phyloP scores from a whole-genome alignment of 2,113 vertebrate species.

The Tylochromis polylepis region DNA sequence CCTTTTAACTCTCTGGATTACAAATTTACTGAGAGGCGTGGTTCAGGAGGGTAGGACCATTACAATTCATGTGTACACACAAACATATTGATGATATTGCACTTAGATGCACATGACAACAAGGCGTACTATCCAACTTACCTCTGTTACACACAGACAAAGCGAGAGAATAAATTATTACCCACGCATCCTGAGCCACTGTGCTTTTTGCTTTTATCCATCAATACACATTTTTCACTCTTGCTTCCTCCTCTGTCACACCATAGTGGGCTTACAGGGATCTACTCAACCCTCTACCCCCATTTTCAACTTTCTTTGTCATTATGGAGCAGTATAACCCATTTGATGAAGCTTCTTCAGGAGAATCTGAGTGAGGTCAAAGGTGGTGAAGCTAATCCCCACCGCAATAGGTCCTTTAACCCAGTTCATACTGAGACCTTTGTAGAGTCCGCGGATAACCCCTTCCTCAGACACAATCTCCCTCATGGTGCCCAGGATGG shows the following conservation, averaged over 20 bases:
- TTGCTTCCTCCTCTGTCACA: not conserved
- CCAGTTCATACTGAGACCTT: slow-evolving; percentile 99
- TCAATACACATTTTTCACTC: not conserved
- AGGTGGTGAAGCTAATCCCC: slow-evolving; percentile 97
- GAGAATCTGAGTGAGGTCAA: slow-evolving; percentile 92
- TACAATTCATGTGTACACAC: not conserved
- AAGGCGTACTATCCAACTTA: not conserved
- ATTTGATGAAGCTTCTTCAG: slow-evolving; percentile 79
- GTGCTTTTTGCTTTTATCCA: not conserved
- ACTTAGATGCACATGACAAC: slow-evolving; percentile 28
- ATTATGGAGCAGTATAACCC: slow-evolving; percentile 53
- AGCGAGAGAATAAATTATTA: not conserved
- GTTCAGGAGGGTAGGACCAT: not conserved
- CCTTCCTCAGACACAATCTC: slow-evolving; percentile 87
- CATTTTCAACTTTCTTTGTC: not conserved
- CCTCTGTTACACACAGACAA: not conserved
- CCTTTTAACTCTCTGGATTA: not conserved
- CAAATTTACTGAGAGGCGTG: not conserved
- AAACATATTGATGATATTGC: slow-evolving; percentile 51
- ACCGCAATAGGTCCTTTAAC: slow-evolving; percentile 95
- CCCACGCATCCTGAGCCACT: slow-evolving; percentile 19
- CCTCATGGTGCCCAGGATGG: slow-evolving; percentile 83
- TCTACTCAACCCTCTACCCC: not conserved
- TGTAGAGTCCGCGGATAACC: slow-evolving; percentile 85
- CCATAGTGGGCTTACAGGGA: not conserved